Evolutionary conservation across 2,797 vertebrate genomes (phyloP).

Genomic region (Dipus sagitta): DNA sequence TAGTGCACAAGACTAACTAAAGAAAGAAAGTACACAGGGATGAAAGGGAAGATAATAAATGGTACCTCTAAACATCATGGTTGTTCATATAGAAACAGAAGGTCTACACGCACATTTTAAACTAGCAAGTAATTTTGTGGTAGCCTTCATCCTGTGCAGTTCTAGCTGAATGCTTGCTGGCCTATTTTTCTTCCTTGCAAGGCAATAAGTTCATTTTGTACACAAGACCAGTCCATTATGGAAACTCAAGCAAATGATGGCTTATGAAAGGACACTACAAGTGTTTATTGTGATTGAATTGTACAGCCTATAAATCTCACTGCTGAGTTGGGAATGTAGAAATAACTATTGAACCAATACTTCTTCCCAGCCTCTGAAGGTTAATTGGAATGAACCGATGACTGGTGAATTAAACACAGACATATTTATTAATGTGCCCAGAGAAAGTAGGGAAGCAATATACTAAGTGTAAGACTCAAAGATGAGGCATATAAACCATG

Average conservation of each 20-base stretch:
- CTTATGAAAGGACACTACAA: not conserved
- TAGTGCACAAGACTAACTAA: not conserved
- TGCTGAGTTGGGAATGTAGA: not conserved
- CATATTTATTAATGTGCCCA: not conserved
- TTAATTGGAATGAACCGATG: not conserved
- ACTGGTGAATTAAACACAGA: not conserved
- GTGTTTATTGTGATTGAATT: not conserved
- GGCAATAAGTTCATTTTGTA: not conserved
- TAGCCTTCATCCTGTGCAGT: no score
- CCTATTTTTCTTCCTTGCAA: not conserved
- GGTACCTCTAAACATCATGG: not conserved
- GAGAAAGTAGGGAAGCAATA: not conserved
- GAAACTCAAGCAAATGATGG: not conserved
- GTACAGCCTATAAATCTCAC: not conserved
- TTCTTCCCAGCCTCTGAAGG: not conserved
- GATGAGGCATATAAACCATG: not conserved
- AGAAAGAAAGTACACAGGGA: not conserved
- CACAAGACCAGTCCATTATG: slow-evolving; percentile 1
- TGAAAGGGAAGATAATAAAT: not conserved
- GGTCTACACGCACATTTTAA: not conserved
- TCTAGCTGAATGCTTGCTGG: not conserved
- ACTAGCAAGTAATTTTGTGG: not conserved
- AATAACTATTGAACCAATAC: not conserved
- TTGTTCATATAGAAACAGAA: not conserved
- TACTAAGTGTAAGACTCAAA: not conserved